Conservation (phyloP, 2,797 vertebrate genomes). For the Tarsius wallacei region DNA sequence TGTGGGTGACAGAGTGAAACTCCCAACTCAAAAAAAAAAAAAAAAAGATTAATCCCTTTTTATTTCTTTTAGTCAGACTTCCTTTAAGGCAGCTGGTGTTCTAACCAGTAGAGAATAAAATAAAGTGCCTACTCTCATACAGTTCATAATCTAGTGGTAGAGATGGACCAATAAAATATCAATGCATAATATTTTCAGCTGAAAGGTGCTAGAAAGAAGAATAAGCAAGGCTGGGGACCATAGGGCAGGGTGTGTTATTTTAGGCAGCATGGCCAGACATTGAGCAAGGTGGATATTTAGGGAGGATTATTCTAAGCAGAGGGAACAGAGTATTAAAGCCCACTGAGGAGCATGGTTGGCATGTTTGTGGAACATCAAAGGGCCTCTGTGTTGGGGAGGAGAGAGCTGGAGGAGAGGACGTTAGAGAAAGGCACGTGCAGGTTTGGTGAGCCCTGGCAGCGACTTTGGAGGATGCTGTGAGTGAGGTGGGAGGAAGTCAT, state of each 20-base stretch:
- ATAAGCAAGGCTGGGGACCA: too few species aligned
- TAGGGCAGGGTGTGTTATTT: background rate
- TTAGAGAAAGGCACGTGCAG: background rate
- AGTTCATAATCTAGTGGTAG: background rate
- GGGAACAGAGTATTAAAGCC: background rate
- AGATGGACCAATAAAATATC: background rate
- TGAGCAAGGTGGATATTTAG: background rate
- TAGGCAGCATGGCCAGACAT: accelerated
- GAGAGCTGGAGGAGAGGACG: background rate
- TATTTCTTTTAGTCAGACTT: background rate
- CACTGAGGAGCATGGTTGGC: accelerated
- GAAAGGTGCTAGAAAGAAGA: background rate
- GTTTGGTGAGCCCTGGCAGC: too few species aligned
- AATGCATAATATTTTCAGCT: background rate
- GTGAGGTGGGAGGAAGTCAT: background rate
- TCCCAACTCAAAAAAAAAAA: too few species aligned
- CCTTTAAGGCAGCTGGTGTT: background rate
- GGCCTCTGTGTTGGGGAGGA: accelerated
- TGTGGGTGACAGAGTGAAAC: too few species aligned
- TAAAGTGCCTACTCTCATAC: background rate
- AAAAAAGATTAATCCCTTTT: too few species aligned
- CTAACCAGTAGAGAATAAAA: background rate
- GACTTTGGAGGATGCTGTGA: background rate
- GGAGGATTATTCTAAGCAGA: background rate
- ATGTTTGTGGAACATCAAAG: too few species aligned